Percentiles rank a stretch among this genome's conserved stretches.
Evolutionary conservation across 2,888 invertebrate genomes (phyloP).

Genomic region (Tuta absoluta): DNA sequence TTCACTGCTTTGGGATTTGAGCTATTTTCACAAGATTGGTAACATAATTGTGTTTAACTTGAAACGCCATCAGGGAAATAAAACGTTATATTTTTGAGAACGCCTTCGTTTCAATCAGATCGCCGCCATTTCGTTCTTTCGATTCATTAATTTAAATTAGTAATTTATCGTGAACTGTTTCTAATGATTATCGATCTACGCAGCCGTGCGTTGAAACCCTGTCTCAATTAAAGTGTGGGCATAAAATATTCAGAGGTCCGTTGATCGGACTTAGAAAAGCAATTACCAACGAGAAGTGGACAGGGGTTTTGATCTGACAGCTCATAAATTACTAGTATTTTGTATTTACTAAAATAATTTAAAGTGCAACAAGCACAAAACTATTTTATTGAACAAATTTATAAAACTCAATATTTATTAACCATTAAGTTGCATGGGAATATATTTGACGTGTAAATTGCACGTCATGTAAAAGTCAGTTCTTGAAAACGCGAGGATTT

Average conservation of each 20-base stretch:
- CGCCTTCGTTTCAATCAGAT: slow-evolving; percentile 6
- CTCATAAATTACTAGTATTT: background rate
- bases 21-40: background rate
- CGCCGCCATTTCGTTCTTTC: background rate
- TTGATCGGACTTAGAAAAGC: slow-evolving; percentile 62
- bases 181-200: slow-evolving; percentile 21
- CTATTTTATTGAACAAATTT: background rate
- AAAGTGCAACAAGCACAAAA: too few species aligned
- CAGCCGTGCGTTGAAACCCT: slow-evolving; percentile 24
- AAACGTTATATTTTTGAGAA: slow-evolving; percentile 8
- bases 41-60: background rate
- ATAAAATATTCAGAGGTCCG: slow-evolving; percentile 59
- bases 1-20: background rate
- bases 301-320: slow-evolving; percentile 43
- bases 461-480: background rate
- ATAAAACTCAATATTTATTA: background rate
- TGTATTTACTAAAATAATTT: too few species aligned
- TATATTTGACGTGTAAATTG: background rate
- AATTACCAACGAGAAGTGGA: slow-evolving; percentile 57
- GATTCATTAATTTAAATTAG: slow-evolving; percentile 12
- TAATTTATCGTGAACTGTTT: slow-evolving; percentile 11
- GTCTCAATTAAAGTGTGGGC: slow-evolving; percentile 40
- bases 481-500: background rate
- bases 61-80: background rate
- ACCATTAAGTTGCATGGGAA: too few species aligned